Base-by-base conservation (phyloP, 2,113 vertebrate species). In the Laticauda colubrina region DNA sequence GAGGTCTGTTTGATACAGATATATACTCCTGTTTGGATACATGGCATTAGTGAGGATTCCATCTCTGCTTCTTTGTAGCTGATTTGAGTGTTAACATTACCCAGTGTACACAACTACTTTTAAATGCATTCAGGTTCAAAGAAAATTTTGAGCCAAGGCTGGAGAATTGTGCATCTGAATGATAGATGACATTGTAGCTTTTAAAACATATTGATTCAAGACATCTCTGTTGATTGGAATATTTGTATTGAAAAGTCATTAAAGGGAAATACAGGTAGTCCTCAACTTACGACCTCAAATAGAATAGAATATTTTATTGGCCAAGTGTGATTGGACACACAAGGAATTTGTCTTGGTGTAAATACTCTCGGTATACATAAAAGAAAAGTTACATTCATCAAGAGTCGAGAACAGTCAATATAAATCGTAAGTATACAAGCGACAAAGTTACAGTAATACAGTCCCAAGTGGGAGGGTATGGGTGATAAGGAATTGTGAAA, bases 201-300 rank as follows among this genome's bases (percentile, higher is more conserved):
- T 64, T 29, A 64, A 45, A 45, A 93, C 55, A 92, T 92, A 24
- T 24, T 85, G n/a, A 92, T 90, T 89, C 57, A 11, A 2, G 26
- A 34, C 88, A 87, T 10, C 0, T 92, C 92, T 89, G 21, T 90
- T 90, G 3, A 39, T 95, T 43, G 34, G 34, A 81, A 81, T 93
- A 93, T 94, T 94, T 39, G n/a, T 21, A 43, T 15, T 87, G 95
- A 88, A 94, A 94, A 94, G 61, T 95, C 88, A 93, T 90, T 87
- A 93, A 59, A 39, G 56, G 91, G 21, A 95, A 51, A 90, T 93
- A 94, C 64, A 69, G 14, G 29, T 69, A 69, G 29, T 69, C 34
- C 29, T 69, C 29, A 69, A 69, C 64, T 34, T 69, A 69, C 1
- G 12, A 69, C 64, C 29, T n/a, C 12, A 69, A 48, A 48, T 48